A percentile compares a stretch with the other conserved stretches of the same genome.
These are phyloP conservation scores for Tetraodon nigroviridis DNA, from an alignment of 2,113 vertebrate species.

Conservation along the genomic window DNA sequence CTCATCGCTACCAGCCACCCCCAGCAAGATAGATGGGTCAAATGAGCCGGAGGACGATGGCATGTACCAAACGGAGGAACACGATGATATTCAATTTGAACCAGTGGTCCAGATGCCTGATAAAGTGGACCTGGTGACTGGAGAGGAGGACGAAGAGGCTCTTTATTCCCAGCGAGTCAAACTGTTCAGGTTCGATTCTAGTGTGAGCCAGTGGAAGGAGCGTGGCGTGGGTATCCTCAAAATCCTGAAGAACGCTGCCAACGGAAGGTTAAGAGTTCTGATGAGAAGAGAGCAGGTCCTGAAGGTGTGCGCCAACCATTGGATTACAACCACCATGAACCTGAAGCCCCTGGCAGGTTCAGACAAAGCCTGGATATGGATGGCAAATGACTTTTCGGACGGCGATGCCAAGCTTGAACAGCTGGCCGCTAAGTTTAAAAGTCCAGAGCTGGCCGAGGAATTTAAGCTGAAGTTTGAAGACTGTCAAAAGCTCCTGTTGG, in stretches of 20 bases:
- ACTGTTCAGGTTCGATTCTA: constrained; percentile 90
- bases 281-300: constrained; percentile 97
- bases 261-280: constrained; percentile 88
- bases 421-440: constrained; percentile 95
- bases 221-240: constrained; percentile 91
- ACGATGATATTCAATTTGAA: constrained; percentile 95
- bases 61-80: constrained; percentile 92
- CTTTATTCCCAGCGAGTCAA: constrained; percentile 92
- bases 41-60: constrained; percentile 82
- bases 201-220: constrained; percentile 94
- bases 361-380: constrained; percentile 95
- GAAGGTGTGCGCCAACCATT: constrained; percentile 98
- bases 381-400: constrained; percentile 93
- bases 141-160: constrained; percentile 91
- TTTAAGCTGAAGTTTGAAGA: constrained; percentile 96
- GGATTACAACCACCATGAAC: constrained; percentile 98
- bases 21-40: constrained; percentile 64
- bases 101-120: constrained; percentile 97
- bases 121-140: constrained; percentile 91
- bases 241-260: constrained; percentile 87
- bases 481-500: constrained; percentile 86
- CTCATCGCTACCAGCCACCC: constrained; percentile 61
- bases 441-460: constrained; percentile 85
- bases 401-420: constrained; percentile 88
- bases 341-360: constrained; percentile 91